Base-by-base conservation (phyloP, 2,113 vertebrate species). In the Laterallus jamaicensis region DNA sequence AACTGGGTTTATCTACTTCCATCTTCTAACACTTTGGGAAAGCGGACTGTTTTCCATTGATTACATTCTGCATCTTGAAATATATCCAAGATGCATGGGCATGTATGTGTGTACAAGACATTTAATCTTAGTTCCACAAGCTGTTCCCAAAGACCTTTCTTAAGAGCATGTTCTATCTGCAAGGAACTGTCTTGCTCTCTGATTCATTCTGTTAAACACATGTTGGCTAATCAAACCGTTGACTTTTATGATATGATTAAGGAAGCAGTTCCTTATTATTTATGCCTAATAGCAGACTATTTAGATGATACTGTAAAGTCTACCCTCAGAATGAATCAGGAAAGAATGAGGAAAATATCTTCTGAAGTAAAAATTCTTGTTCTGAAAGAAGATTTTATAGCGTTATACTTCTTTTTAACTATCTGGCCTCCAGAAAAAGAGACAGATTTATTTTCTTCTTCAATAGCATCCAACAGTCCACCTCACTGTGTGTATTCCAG, bases 151-250 rank as follows among this genome's bases (percentile, higher is more conserved):
- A 82, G 50, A 64, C 67, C 29, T 92, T 90, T 59, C 82, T 74
- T 86, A 89, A 82, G 82, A 95, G 40, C 21, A 28, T 50, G 49
- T 89, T 95, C 80, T 93, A 10, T 91, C 78, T 67, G 40, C 59
- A 82, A 87, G 55, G 63, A 88, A 62, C 44, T 0, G 0, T 76
- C 70, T 82, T 59, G 37, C 31, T 80, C 55, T 82, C 82, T 95
- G 87, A 94, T 79, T 96, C 84, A 96, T 58, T 89, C 77, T 91
- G 25, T 82, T 83, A 87, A 95, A 90, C 50, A 81, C 19, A 83
- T 74, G 50, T 82, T 94, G 84, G 58, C 40, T 96, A 79, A 95
- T 76, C 70, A 87, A 90, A 85, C 37, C 59, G 62, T 47, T 85
- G 59, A 49, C 42, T 96, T 92, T 92, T 82, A 76, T 82, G 37